Evolutionary conservation across 1,140 invertebrate species (phyloP), one percentile per base, ranked within the genome.

Genomic region (Hirudo medicinalis): DNA sequence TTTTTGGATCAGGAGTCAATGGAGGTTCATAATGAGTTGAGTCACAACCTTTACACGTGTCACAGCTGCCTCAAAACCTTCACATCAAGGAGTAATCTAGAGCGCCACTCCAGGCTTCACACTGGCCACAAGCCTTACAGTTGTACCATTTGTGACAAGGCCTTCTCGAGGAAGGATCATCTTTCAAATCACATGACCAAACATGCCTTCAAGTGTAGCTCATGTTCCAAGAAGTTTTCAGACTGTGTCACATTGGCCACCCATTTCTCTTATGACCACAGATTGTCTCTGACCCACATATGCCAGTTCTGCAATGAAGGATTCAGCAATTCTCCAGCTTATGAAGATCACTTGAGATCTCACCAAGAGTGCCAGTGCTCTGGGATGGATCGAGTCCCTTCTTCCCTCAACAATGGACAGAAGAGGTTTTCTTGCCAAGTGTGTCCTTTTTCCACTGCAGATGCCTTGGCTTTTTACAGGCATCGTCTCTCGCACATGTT

Each of bases 51-150:
- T 9, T 74, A 68, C 67, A 72, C 71, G 9, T 78, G 77, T 70
- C 49, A 72, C 19, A 27, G 54, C 4, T 98, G 95, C 82, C 90
- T 89, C 69, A 97, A 97, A 84, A 93, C 79, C 75, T 99, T 99
- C 84, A 96, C 92, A 71, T 95, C 92, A 54, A 98, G 96, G 0
- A 97, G 93, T 13, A 99, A 99, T 83, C 85, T 99, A 67, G 99
- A 99, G 83, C 99, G 97, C 0, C 97, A 99, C 82, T 85, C 97
- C 78, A 85, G 96, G 74, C 84, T 99, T 74, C 96, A 99, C 81
- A 95, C 92, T 25, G 94, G 94, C 3, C 91, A 94, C 83, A 94
- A 94, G 79, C 93, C 94, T 0, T 74, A 72, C 68, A 32, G 25
- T 55, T 74, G 73, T 54, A 43, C 36, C 29, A 67, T 71, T 20